A percentile compares a stretch with the other conserved stretches of the same genome.
These are phyloP conservation scores for Toxostoma redivivum DNA, from an alignment of 2,113 vertebrate species.

Conservation along the genomic window DNA sequence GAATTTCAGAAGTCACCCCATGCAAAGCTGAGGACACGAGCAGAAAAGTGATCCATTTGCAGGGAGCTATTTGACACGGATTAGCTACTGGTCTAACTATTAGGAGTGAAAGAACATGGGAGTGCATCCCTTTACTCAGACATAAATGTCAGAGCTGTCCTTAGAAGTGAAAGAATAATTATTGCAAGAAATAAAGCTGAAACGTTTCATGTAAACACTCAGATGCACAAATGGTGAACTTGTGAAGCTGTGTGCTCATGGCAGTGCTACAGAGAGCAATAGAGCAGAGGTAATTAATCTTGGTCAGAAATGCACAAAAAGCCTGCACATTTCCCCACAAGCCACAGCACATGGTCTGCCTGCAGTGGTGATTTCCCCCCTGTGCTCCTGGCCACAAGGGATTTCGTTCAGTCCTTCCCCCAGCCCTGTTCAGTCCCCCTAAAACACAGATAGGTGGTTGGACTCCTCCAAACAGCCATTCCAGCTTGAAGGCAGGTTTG, in stretches of 20 bases:
- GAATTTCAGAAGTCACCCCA: not conserved
- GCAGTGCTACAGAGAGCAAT: not conserved
- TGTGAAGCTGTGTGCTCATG: not conserved
- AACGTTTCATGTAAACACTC: not conserved
- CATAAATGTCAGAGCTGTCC: not conserved
- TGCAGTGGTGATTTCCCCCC: not conserved
- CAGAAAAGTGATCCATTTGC: not conserved
- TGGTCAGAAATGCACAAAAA: not conserved
- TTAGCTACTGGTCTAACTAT: not conserved
- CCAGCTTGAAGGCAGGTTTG: not conserved
- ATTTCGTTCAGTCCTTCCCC: not conserved
- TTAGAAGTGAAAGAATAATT: not conserved
- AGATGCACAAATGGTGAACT: not conserved
- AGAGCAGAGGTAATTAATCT: not conserved
- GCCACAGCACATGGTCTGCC: not conserved
- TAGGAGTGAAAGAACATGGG: not conserved
- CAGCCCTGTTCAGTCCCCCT: not conserved
- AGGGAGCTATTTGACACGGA: not conserved
- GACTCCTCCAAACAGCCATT: not conserved
- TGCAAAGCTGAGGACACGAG: not conserved
- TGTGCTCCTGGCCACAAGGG: not conserved
- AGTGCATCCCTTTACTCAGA: not conserved
- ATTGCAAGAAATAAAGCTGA: not conserved
- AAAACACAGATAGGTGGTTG: not conserved
- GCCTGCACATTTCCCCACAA: not conserved